Evolutionary conservation across 2,888 invertebrate genomes (phyloP).

Genomic region (Torymus texanus): DNA sequence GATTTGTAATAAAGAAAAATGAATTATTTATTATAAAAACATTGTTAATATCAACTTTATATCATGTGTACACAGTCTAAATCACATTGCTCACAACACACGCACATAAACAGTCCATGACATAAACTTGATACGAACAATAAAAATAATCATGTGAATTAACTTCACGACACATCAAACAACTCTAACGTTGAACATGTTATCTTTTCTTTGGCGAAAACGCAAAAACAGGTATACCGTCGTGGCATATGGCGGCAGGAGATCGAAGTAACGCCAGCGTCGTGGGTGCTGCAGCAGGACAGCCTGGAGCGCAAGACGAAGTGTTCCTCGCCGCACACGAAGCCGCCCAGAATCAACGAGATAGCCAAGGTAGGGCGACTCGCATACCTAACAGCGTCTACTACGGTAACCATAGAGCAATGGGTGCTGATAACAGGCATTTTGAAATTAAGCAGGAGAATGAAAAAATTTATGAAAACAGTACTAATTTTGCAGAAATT

Average conservation of each 20-base stretch:
- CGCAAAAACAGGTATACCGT: conserved; percentile 81
- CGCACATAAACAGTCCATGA: not conserved
- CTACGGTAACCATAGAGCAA: conserved; percentile 70
- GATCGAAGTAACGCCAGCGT: conserved; percentile 81
- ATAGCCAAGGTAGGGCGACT: conserved; percentile 92
- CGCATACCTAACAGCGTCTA: conserved; percentile 69
- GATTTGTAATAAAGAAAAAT: conserved; percentile 4
- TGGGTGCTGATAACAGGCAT: conserved; percentile 68
- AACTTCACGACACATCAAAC: conserved; percentile 10
- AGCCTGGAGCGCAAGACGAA: conserved; percentile 80
- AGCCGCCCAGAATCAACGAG: conserved; percentile 85
- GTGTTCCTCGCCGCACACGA: conserved; percentile 90
- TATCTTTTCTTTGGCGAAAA: conserved; percentile 3
- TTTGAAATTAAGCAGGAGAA: too few species aligned
- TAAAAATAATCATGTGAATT: not conserved
- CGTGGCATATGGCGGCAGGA: conserved; percentile 90
- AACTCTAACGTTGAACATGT: not conserved
- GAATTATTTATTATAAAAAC: not conserved
- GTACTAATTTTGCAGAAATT: not conserved
- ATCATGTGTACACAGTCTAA: not conserved
- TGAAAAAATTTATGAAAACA: too few species aligned
- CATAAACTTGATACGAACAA: conserved; percentile 11
- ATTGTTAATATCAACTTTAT: conserved; percentile 23
- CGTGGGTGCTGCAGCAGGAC: conserved; percentile 70
- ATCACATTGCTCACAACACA: not conserved